phyloP scores from a whole-genome alignment of 2,888 invertebrate genomes.

The Cantharis rustica region DNA sequence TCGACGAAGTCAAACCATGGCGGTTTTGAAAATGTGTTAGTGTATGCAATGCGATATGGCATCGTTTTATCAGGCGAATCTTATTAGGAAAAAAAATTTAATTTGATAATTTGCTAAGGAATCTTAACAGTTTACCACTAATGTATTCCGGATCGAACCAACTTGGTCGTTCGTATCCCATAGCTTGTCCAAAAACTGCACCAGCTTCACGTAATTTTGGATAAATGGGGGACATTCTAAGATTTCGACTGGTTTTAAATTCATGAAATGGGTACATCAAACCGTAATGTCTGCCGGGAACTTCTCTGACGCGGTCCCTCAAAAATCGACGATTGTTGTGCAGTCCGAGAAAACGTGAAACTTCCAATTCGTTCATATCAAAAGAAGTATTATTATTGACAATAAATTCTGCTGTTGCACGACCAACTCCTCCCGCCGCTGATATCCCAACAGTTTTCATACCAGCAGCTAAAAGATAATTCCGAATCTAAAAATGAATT shows the following conservation, averaged over 20 bases:
- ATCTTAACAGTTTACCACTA: slow-evolving; percentile 47
- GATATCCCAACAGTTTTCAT: slow-evolving; percentile 97
- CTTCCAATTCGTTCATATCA: slow-evolving; percentile 88
- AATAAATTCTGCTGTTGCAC: slow-evolving; percentile 86
- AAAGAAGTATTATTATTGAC: slow-evolving; percentile 77
- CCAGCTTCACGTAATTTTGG: slow-evolving; percentile 88
- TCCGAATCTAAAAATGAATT: slow-evolving; percentile 65
- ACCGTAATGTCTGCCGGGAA: slow-evolving; percentile 86
- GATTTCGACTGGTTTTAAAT: slow-evolving; percentile 84
- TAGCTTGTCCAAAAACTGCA: slow-evolving; percentile 94
- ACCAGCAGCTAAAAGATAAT: slow-evolving; percentile 92
- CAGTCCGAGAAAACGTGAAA: slow-evolving; percentile 86
- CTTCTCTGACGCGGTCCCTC: slow-evolving; percentile 88
- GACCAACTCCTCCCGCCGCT: slow-evolving; percentile 93
- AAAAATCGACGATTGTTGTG: slow-evolving; percentile 95
- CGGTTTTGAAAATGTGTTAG: slow-evolving; percentile 88
- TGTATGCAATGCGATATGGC: slow-evolving; percentile 73
- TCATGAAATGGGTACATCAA: slow-evolving; percentile 84
- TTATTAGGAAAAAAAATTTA: slow-evolving; percentile 37
- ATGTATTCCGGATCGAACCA: slow-evolving; percentile 76
- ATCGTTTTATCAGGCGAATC: slow-evolving; percentile 57
- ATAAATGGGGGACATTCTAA: slow-evolving; percentile 94
- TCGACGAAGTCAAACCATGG: slow-evolving; percentile 90
- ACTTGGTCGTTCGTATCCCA: slow-evolving; percentile 96
- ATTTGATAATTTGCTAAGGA: background rate